Evolutionary conservation across 2,888 invertebrate genomes (phyloP), one percentile per base, ranked within the genome.

Genomic region (Malachius bipustulatus): DNA sequence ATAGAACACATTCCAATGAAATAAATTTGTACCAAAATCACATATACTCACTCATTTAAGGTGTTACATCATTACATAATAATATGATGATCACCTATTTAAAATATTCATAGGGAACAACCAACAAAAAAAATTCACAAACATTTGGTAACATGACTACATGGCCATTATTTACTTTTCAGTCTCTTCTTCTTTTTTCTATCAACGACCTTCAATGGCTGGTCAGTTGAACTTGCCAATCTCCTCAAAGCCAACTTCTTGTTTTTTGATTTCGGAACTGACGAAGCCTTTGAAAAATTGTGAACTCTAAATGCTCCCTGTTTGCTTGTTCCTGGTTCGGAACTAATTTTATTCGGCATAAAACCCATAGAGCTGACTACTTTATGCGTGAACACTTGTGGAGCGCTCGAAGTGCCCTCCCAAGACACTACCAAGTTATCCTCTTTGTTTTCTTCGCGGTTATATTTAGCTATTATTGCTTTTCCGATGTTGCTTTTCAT

Each of bases 371-470:
- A 19, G 1, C n/a, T 16, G 2, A 24, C 8, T 16, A 34, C 14
- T 26, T 49, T 52, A 26, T 52, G 46, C 3, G 56, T 52, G 35
- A 51, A 59, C 3, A 60, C 52, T 16, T 57, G 57, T 2, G 56
- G 48, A 26, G 49, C 50, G 4, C 47, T 42, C 12, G 47, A 45
- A 2, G 47, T 44, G 11, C 50, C 46, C 26, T 56, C 53, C 63
- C 61, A 62, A 1, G 58, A 49, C 4, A 59, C 58, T 13, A 60
- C 52, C 36, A 60, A 44, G 41, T 55, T 57, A 30, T 61, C 60
- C 10, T 58, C 55, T n/a, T n/a, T n/a, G 9, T 43, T 37, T 3
- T 54, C 53, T 29, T 45, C 46, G 26, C 41, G 41, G 19, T 52
- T 50, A 34, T 59, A 60, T 36, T 59, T 61, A 1, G 62, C 59